A percentile compares a stretch with the other conserved stretches of the same genome.
These are phyloP conservation scores for Heteromyza rotundicornis DNA, from an alignment of 2,888 invertebrate genomes.

Conservation along the genomic window DNA sequence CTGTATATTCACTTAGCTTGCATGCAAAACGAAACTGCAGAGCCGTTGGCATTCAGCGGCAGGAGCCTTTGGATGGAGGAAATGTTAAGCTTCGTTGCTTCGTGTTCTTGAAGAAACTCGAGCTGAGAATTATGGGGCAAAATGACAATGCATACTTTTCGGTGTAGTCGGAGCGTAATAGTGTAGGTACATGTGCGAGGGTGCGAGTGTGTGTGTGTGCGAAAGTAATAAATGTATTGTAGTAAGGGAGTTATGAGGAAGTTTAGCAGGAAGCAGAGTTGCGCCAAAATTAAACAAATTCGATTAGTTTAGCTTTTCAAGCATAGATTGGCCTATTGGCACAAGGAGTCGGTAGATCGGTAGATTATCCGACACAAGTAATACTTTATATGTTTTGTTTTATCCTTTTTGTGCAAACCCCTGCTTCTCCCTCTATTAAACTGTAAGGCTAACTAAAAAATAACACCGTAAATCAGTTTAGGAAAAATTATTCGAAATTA, in stretches of 20 bases:
- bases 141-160: slow-evolving; percentile 48
- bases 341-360: no score
- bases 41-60: slow-evolving; percentile 25
- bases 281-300: no score
- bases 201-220: neutral
- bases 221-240: slow-evolving; percentile 17
- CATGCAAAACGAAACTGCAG: slow-evolving; percentile 46
- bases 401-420: no score
- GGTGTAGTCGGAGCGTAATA: slow-evolving; percentile 43
- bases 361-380: no score
- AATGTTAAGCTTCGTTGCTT: slow-evolving; percentile 55
- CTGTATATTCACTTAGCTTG: slow-evolving; percentile 51
- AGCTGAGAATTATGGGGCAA: slow-evolving; percentile 41
- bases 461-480: no score
- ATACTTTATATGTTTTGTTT: no score
- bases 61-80: slow-evolving; percentile 46
- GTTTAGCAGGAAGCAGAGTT: no score
- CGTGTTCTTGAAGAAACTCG: slow-evolving; percentile 28
- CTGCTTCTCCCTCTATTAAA: no score
- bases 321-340: no score
- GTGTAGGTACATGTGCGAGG: neutral
- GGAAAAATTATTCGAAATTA: no score
- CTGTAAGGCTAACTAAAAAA: no score
- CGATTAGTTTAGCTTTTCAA: no score
- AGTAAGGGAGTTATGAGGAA: slow-evolving; percentile 12